Evolutionary conservation across 1,140 invertebrate genomes (phyloP), one percentile per base, ranked within the genome.

Genomic region (Tachypleus tridentatus): DNA sequence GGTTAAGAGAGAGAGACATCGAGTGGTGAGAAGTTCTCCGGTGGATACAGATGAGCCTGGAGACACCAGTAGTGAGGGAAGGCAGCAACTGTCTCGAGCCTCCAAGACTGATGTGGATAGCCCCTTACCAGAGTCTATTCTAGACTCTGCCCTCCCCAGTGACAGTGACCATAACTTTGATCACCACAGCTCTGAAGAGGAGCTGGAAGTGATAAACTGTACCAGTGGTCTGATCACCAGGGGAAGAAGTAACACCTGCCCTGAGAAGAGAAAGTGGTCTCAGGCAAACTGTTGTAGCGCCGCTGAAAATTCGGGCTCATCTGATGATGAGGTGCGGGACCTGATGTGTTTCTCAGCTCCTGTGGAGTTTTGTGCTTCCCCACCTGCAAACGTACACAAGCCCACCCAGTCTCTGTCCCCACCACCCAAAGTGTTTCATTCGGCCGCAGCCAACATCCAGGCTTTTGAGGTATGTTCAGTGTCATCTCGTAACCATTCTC

Each of bases 171-270:
- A 78, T 75, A 78, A 77, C 67, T 67, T 87, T 86, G 70, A 70
- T 51, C 87, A 90, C 72, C 89, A 92, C 78, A 91, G 88, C 75
- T 92, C 89, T 47, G 91, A 93, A 76, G 91, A 93, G 75, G 90
- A 93, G 77, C 79, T 93, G 60, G 88, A 91, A 80, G 87, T 88
- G 69, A 88, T 89, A 71, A 86, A 87, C 74, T 82, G 80, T 57
- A 64, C 66, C 8, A 60, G 59, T 49, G 58, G 11, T 11, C 57
- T 5, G 5, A 11, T 48, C 51, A 47, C 9, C 53, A 6, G 8
- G 54, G 51, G 4, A 51, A 49, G 51, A 59, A 61, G 49, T 54
- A 51, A 51, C 83, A 86, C 0, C 87, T 88, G 77, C 89, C 89
- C 76, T 80, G 88, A 62, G 89, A 88, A 58, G 64, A 63, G 66